Evolutionary conservation across 1,140 invertebrate genomes (phyloP), one percentile per base, ranked within the genome.

Genomic region (Euschistus heros): DNA sequence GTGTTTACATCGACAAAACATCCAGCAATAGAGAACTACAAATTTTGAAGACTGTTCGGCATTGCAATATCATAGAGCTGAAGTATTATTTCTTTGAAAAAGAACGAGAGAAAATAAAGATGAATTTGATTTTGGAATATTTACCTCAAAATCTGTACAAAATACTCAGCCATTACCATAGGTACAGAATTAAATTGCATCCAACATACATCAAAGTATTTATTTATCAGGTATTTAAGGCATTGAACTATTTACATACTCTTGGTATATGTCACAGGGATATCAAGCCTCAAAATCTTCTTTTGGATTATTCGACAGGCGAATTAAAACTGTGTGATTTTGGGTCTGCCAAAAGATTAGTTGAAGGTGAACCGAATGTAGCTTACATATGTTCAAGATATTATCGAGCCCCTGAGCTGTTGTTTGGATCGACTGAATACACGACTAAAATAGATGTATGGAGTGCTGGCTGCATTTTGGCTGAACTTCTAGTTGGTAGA

Each of bases 21-120:
- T 97, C 97, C 84, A 96, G 98, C 93, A 99, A 99, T 83, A 91
- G 97, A 74, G 97, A 99, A 84, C 84, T 99, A 75, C 95, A 98
- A 84, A 99, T 99, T 70, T 98, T 99, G 96, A 85, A 94, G 78
- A 88, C 92, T 76, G 81, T 98, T 78, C 94, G 98, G 80, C 96
- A 98, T 81, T 96, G 93, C 87, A 98, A 98, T 83, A 97, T 98
- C 83, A 94, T 98, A 73, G 96, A 97, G 85, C 84, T 99, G 78
- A 95, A 96, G 84, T 99, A 96, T 61, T 66, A 30, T 24, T 62
- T 20, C 18, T 60, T 69, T 27, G 17, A n/a, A 4, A 84, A 84
- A 47, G 83, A 97, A 92, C 98, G 97, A 81, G 95, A 99, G 82
- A 96, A 99, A 85, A 92, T 99, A 80, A 99, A 96, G 85, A 87